Conservation (phyloP, 2,888 invertebrate genomes). For the Zygogramma bicolorata region DNA sequence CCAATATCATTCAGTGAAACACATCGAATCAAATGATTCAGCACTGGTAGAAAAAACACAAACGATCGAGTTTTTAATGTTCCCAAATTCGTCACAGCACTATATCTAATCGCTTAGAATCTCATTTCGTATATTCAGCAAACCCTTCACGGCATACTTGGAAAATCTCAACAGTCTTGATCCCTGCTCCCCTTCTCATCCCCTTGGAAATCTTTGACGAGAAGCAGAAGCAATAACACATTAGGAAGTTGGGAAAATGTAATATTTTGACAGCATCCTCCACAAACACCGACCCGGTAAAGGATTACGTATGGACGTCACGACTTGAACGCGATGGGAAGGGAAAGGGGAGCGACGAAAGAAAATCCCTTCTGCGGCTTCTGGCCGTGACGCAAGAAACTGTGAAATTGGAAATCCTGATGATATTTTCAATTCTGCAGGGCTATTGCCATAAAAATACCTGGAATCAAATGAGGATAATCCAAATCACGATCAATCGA, state of each 20-base stretch:
- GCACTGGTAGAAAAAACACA: too few relatives aligned
- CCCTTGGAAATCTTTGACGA: constrained; percentile 29
- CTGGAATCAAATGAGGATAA: background rate
- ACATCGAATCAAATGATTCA: too few relatives aligned
- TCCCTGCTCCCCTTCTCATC: constrained; percentile 5
- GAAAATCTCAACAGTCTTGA: background rate
- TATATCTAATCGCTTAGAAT: background rate
- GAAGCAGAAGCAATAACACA: constrained; percentile 56
- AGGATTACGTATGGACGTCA: constrained; percentile 59
- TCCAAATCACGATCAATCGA: too few relatives aligned
- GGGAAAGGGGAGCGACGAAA: constrained; percentile 12
- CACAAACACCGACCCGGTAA: constrained; percentile 51
- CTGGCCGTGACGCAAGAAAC: constrained; percentile 56
- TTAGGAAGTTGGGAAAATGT: constrained; percentile 48
- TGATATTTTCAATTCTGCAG: background rate
- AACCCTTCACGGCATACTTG: background rate
- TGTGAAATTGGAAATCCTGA: constrained; percentile 66
- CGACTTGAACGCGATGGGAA: constrained; percentile 39
- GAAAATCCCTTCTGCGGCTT: constrained; percentile 19
- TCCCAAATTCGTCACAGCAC: too few relatives aligned
- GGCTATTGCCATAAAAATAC: background rate
- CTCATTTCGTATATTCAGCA: background rate
- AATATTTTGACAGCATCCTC: constrained; percentile 57
- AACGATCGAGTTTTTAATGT: too few relatives aligned
- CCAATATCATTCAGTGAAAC: too few relatives aligned